Conservation (phyloP, 2,797 vertebrate species). For the Pangasius mekongensis region DNA sequence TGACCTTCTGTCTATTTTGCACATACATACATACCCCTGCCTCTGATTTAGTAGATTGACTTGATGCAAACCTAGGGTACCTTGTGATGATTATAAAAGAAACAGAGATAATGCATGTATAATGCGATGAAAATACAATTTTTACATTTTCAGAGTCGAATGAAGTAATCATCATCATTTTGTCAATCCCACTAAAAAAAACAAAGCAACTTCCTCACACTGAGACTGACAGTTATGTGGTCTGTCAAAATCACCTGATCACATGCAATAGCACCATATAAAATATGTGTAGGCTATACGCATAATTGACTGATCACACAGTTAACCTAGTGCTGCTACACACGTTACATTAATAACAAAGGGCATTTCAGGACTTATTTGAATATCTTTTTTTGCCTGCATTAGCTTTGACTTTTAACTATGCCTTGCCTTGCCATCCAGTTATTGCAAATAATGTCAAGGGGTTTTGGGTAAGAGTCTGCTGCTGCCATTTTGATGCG, state of each 20-base stretch:
- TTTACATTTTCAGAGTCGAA: not conserved
- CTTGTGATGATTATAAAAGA: too few species aligned
- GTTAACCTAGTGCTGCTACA: not conserved
- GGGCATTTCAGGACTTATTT: not conserved
- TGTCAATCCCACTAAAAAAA: not conserved
- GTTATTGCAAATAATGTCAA: not conserved
- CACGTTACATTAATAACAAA: not conserved
- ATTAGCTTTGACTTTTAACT: not conserved
- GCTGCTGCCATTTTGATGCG: not conserved
- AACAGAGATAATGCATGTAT: not conserved
- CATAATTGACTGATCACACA: not conserved
- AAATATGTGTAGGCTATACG: not conserved
- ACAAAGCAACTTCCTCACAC: not conserved
- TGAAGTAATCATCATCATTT: not conserved
- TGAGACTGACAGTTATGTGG: not conserved
- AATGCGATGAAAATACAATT: not conserved
- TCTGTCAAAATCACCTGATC: too few species aligned
- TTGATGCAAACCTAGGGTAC: not conserved
- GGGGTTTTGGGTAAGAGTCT: not conserved
- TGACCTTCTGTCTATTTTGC: not conserved
- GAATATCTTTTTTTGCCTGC: not conserved
- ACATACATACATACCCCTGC: not conserved
- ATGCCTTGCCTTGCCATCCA: not conserved
- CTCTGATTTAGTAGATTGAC: not conserved
- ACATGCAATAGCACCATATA: not conserved